phyloP scores from a whole-genome alignment of 2,113 vertebrate genomes.

The Oncorhynchus tshawytscha region DNA sequence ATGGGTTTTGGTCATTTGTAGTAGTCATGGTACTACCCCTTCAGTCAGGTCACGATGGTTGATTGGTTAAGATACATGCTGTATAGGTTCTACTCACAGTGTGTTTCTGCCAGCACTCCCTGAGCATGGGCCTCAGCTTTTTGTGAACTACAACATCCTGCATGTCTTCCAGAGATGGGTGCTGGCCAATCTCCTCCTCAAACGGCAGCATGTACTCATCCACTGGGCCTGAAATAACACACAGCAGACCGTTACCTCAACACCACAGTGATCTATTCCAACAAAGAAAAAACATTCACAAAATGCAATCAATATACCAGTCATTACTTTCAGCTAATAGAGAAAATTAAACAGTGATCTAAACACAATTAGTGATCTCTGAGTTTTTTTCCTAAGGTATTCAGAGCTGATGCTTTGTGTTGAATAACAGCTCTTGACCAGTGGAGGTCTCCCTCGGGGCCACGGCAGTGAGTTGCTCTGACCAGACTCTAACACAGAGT shows the following conservation, averaged over 20 bases:
- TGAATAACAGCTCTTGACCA: not conserved
- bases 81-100: constrained; percentile 73
- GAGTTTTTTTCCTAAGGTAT: not conserved
- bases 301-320: not conserved
- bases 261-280: not conserved
- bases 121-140: constrained; percentile 90
- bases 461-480: not conserved
- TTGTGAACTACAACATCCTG: constrained; percentile 99
- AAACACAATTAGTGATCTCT: not conserved
- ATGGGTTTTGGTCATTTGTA: not conserved
- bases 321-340: not conserved
- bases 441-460: not conserved
- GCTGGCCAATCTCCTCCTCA: constrained; percentile 97
- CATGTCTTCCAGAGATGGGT: constrained; percentile 98
- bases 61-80: not conserved
- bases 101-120: constrained; percentile 98
- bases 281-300: not conserved
- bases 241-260: not conserved
- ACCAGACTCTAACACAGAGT: not conserved
- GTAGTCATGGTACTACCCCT: not conserved
- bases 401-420: not conserved
- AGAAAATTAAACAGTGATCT: not conserved
- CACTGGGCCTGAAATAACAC: constrained; percentile 80
- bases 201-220: constrained; percentile 98
- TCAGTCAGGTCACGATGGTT: not conserved